phyloP scores from a whole-genome alignment of 2,113 vertebrate genomes.

The Catharus minimus region DNA sequence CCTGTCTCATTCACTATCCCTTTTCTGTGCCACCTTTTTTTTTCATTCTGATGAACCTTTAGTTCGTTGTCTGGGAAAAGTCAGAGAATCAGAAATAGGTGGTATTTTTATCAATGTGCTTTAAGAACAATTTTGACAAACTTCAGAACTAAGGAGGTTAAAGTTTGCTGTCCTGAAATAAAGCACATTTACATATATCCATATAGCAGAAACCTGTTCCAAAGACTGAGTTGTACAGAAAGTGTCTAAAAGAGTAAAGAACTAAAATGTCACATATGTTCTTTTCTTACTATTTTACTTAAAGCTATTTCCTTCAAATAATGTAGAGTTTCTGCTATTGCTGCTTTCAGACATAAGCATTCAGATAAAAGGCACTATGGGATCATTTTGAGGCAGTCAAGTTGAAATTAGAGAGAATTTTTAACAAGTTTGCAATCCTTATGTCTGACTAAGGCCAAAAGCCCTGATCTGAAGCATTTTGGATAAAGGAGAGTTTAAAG shows the following conservation, averaged over 20 bases:
- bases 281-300: background rate
- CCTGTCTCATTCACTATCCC: background rate
- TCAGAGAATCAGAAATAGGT: background rate
- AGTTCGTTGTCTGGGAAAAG: background rate
- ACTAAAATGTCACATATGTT: background rate
- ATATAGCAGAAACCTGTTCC: background rate
- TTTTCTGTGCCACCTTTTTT: background rate
- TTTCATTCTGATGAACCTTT: background rate
- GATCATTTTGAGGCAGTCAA: conserved; percentile 27
- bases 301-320: background rate
- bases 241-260: background rate
- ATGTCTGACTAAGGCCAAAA: background rate
- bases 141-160: background rate
- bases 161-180: background rate
- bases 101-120: background rate
- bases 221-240: background rate
- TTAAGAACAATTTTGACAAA: background rate
- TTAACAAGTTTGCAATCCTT: background rate
- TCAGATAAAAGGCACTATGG: conserved; percentile 21
- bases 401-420: conserved; percentile 45
- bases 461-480: background rate
- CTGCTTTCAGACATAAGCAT: conserved; percentile 36
- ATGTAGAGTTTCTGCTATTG: background rate
- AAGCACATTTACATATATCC: background rate
- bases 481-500: background rate